These are phyloP conservation scores for Hemiprocne comata DNA, from an alignment of 2,113 vertebrate species.

Conservation along the genomic window DNA sequence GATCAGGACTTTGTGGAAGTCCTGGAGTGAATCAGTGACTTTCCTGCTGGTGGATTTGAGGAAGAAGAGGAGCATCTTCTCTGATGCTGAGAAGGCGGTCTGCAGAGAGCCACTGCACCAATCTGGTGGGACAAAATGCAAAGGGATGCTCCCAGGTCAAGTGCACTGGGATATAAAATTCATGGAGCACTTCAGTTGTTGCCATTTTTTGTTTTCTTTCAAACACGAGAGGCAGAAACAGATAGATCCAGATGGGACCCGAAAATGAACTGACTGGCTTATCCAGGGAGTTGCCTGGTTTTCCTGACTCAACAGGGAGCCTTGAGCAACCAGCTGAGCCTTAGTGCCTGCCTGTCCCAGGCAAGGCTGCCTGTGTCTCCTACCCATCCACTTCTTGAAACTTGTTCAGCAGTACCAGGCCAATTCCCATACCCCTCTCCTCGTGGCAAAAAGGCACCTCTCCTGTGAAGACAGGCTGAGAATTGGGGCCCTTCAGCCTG, in stretches of 20 bases:
- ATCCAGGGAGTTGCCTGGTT: background rate
- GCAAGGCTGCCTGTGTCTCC: background rate
- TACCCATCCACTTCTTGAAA: background rate
- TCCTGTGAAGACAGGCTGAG: too few relatives aligned
- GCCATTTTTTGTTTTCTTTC: background rate
- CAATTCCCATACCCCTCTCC: background rate
- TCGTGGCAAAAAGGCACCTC: rapidly evolving
- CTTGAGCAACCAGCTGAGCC: too few relatives aligned
- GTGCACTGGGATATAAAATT: background rate
- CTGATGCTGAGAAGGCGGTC: rapidly evolving
- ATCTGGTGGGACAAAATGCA: background rate
- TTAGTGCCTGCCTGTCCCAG: too few relatives aligned
- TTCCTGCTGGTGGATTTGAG: background rate
- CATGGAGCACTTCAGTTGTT: background rate
- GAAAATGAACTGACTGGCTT: background rate
- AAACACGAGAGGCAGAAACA: background rate
- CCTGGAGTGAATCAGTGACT: background rate
- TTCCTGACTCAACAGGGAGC: background rate
- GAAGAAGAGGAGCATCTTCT: background rate
- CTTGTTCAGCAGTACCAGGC: background rate
- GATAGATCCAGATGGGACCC: background rate
- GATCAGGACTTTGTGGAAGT: background rate
- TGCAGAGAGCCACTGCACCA: too few relatives aligned
- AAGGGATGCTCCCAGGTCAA: background rate
- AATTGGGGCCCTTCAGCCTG: too few relatives aligned